Evolutionary conservation across 2,113 vertebrate species (phyloP).

Genomic region (Petrocephalus zakoni): DNA sequence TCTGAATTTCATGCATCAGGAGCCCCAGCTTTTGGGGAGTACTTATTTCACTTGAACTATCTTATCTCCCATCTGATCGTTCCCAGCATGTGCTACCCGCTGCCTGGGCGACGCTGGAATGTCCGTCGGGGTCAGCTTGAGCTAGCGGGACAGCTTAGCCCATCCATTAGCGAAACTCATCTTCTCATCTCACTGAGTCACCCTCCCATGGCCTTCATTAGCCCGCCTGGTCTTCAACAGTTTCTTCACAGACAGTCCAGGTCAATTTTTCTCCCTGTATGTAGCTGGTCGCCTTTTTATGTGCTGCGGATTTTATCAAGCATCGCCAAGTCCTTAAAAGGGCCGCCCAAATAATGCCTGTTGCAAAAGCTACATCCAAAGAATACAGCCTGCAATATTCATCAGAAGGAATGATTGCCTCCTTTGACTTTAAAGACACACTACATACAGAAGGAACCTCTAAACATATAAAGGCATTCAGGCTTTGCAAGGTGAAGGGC

Average conservation of each 20-base stretch:
- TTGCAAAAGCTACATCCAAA: not conserved
- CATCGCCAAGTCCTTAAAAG: not conserved
- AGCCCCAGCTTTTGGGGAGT: not conserved
- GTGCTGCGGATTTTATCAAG: not conserved
- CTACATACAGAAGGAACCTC: not conserved
- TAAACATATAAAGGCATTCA: not conserved
- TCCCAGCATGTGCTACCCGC: not conserved
- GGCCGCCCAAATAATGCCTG: not conserved
- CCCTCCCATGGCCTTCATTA: not conserved
- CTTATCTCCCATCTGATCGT: not conserved
- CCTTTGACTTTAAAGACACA: not conserved
- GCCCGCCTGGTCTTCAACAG: not conserved
- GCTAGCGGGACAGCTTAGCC: not conserved
- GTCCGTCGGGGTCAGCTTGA: not conserved
- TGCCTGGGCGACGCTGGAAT: not conserved
- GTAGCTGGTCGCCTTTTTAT: not conserved
- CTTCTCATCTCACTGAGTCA: not conserved
- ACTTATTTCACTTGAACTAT: not conserved
- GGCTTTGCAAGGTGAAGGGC: not conserved
- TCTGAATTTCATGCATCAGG: not conserved
- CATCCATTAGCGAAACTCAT: not conserved
- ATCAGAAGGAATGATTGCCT: not conserved
- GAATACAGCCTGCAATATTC: not conserved
- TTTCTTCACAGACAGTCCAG: not conserved
- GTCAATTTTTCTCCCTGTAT: conserved; percentile 1